These are phyloP conservation scores for Cebus imitator DNA, from an alignment of 2,113 vertebrate genomes.

Conservation along the genomic window DNA sequence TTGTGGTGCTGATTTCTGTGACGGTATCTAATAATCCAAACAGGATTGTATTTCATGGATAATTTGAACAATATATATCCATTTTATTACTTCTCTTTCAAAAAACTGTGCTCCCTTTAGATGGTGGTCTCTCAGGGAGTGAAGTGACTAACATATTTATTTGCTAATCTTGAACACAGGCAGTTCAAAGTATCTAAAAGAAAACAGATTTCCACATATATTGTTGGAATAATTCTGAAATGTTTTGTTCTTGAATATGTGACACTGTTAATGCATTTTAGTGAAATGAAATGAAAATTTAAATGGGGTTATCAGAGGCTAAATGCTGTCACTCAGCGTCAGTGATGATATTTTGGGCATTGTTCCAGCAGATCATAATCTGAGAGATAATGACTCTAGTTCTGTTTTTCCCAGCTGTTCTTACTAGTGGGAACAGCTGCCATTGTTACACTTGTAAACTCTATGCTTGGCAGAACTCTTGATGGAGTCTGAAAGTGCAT, in stretches of 20 bases:
- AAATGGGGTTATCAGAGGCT: conserved; percentile 13
- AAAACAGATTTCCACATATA: background rate
- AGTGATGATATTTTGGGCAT: conserved; percentile 67
- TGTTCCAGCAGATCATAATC: conserved; percentile 68
- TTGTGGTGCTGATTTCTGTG: background rate
- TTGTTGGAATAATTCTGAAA: background rate
- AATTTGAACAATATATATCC: background rate
- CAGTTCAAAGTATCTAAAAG: background rate
- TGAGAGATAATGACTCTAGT: conserved; percentile 70
- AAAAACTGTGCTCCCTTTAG: background rate
- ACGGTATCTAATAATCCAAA: background rate
- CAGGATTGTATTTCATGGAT: background rate
- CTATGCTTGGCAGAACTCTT: conserved; percentile 75
- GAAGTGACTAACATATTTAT: background rate
- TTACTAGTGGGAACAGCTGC: conserved; percentile 80
- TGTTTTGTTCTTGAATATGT: conserved; percentile 31
- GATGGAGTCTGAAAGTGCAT: conserved; percentile 63
- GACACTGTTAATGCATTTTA: conserved; percentile 44
- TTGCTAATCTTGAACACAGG: background rate
- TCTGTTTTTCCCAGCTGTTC: conserved; percentile 81
- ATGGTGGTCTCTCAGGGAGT: background rate
- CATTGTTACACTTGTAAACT: conserved; percentile 78
- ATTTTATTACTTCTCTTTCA: background rate
- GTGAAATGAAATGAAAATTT: conserved; percentile 31
- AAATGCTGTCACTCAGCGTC: conserved; percentile 61